These are phyloP conservation scores for Alcedo atthis DNA, from an alignment of 2,797 vertebrate species.

Conservation along the genomic window DNA sequence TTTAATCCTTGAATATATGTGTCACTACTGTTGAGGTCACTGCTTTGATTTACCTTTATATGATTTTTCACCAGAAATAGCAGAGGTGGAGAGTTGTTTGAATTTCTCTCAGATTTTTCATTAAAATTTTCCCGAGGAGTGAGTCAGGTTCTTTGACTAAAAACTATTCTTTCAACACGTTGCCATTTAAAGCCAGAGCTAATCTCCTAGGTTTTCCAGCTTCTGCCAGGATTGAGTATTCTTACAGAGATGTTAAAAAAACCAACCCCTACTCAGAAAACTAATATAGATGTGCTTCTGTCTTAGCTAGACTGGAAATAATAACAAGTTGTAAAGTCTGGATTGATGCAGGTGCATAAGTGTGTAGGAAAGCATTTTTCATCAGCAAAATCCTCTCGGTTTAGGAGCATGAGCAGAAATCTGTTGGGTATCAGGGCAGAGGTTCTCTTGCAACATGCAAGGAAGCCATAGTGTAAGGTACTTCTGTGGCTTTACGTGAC, in stretches of 20 bases:
- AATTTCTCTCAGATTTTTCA: background rate
- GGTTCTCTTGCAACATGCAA: background rate
- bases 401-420: background rate
- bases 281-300: background rate
- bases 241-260: background rate
- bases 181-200: background rate
- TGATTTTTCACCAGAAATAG: background rate
- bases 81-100: background rate
- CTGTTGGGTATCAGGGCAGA: background rate
- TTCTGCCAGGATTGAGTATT: background rate
- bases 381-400: background rate
- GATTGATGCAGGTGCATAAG: background rate
- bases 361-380: background rate
- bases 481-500: background rate
- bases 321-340: background rate
- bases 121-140: background rate
- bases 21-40: background rate
- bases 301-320: background rate
- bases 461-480: background rate
- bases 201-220: background rate
- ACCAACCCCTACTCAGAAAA: background rate
- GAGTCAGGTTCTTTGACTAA: background rate
- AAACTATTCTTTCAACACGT: background rate
- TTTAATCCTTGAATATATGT: background rate
- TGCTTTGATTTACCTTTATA: background rate